phyloP scores from a whole-genome alignment of 2,888 invertebrate species.

The Spilarctia lutea region DNA sequence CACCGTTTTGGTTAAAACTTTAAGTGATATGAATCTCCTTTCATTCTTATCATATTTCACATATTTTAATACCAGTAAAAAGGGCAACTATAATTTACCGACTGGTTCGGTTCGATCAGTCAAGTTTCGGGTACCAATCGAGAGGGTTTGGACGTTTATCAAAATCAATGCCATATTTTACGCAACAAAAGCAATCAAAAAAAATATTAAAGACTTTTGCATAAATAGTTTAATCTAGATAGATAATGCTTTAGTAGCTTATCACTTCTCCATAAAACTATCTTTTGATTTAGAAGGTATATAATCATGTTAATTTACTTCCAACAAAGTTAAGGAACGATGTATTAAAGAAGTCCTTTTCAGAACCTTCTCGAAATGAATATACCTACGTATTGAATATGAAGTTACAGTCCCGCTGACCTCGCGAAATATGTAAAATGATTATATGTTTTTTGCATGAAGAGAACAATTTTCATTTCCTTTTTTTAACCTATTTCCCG shows the following conservation, averaged over 20 bases:
- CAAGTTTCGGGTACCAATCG: constrained; percentile 25
- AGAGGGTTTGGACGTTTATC: constrained; percentile 23
- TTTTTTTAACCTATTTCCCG: not conserved
- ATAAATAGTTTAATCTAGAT: too few relatives aligned
- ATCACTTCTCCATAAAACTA: not conserved
- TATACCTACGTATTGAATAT: not conserved
- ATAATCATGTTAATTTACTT: too few relatives aligned
- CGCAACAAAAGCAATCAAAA: constrained; percentile 24
- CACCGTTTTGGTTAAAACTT: not conserved
- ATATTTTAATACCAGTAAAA: constrained; percentile 27
- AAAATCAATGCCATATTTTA: constrained; percentile 21
- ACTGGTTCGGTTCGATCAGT: constrained; percentile 11
- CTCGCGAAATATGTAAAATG: not conserved
- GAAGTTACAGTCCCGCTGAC: not conserved
- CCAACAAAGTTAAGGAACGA: not conserved
- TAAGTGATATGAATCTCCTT: not conserved
- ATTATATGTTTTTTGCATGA: not conserved
- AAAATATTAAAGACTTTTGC: constrained; percentile 12
- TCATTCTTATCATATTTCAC: not conserved
- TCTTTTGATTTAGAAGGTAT: too few relatives aligned
- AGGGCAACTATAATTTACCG: constrained; percentile 21
- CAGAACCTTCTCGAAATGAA: not conserved
- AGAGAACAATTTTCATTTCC: not conserved
- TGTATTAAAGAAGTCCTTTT: not conserved
- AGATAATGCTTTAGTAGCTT: too few relatives aligned